phyloP scores from a whole-genome alignment of 2,888 invertebrate species.

The Phaedon cochleariae region DNA sequence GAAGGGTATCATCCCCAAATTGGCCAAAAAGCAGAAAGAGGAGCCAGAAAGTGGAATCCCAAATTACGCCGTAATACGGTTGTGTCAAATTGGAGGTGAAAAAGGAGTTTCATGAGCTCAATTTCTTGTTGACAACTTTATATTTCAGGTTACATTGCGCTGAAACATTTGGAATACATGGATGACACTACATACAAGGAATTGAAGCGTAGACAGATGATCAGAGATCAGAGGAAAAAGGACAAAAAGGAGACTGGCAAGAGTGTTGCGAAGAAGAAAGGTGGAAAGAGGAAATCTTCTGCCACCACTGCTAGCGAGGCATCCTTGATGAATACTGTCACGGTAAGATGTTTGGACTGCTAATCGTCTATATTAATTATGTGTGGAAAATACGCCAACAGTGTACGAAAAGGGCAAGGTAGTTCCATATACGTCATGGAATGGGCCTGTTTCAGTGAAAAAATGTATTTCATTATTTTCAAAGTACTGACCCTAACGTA shows the following conservation, averaged over 20 bases:
- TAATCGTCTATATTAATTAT: too few relatives aligned
- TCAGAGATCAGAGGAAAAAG: slow-evolving; percentile 54
- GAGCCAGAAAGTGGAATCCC: slow-evolving; percentile 38
- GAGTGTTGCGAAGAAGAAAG: slow-evolving; percentile 21
- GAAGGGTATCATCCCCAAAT: slow-evolving; percentile 36
- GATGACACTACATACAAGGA: slow-evolving; percentile 87
- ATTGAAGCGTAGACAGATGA: slow-evolving; percentile 71
- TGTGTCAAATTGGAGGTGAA: slow-evolving; percentile 65
- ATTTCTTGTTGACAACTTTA: too few relatives aligned
- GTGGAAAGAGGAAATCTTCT: not conserved
- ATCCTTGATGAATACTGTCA: slow-evolving; percentile 4
- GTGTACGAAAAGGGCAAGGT: too few relatives aligned
- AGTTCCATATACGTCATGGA: too few relatives aligned
- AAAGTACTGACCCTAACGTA: too few relatives aligned
- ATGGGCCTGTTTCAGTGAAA: too few relatives aligned
- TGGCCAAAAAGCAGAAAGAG: slow-evolving; percentile 34
- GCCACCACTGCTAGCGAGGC: slow-evolving; percentile 20
- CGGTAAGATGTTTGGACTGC: too few relatives aligned
- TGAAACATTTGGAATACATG: slow-evolving; percentile 81
- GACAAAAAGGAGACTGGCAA: slow-evolving; percentile 57
- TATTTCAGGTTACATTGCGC: slow-evolving; percentile 71
- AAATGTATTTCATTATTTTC: too few relatives aligned
- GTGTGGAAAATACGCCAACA: too few relatives aligned
- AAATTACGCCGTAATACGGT: slow-evolving; percentile 38
- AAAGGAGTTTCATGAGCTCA: too few relatives aligned